A percentile compares a stretch with the other conserved stretches of the same genome.
Evolutionary conservation across 2,113 vertebrate genomes (phyloP).

Genomic region (Poeciliopsis retropinna): DNA sequence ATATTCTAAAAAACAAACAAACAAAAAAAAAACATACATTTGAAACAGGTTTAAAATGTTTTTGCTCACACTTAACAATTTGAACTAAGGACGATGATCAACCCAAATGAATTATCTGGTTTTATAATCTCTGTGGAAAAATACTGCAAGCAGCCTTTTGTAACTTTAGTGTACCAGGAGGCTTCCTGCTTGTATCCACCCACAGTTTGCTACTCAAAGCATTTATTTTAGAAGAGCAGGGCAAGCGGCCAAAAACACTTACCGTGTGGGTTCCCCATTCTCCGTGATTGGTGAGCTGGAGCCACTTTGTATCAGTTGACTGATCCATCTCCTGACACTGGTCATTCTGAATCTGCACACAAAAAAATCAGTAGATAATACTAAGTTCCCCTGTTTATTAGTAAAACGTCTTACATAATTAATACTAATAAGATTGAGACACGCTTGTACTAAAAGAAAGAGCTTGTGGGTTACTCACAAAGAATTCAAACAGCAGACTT

Average conservation of each 20-base stretch:
- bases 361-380: not conserved
- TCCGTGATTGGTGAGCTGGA: constrained; percentile 88
- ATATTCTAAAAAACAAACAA: not conserved
- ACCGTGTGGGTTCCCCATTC: constrained; percentile 93
- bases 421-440: not conserved
- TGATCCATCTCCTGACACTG: constrained; percentile 96
- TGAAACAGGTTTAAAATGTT: not conserved
- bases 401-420: not conserved
- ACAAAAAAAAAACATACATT: not conserved
- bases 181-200: constrained; percentile 29
- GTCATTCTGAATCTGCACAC: constrained; percentile 93
- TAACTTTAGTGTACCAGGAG: not conserved
- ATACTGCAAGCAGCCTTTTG: constrained; percentile 6
- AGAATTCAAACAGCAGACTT: constrained; percentile 97
- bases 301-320: constrained; percentile 88
- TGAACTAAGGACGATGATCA: not conserved
- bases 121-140: constrained; percentile 31
- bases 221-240: constrained; percentile 2
- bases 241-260: constrained; percentile 56
- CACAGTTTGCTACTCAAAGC: constrained; percentile 1
- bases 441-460: not conserved
- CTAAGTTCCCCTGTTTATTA: not conserved
- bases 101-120: not conserved
- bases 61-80: not conserved
- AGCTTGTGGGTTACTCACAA: constrained; percentile 83